phyloP scores from a whole-genome alignment of 2,888 invertebrate genomes.

The Eugnorisma glareosa region DNA sequence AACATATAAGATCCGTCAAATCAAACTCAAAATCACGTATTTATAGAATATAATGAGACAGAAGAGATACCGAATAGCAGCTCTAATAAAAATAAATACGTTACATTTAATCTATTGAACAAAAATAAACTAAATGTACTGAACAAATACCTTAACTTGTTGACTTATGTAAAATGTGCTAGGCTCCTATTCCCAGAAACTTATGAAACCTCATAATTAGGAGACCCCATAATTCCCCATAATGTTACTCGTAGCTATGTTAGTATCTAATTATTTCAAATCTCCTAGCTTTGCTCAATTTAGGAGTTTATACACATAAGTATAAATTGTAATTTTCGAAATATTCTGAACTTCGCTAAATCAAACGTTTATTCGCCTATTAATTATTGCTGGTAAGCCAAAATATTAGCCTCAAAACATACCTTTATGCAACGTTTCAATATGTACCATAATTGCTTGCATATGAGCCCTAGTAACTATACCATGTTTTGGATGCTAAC shows the following conservation, averaged over 20 bases:
- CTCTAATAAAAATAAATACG: background rate
- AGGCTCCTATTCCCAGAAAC: background rate
- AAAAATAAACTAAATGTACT: background rate
- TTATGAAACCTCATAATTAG: background rate
- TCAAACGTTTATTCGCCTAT: background rate
- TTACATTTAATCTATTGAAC: background rate
- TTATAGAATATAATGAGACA: background rate
- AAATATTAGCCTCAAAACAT: background rate
- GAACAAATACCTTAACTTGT: background rate
- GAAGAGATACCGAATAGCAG: background rate
- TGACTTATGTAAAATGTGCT: background rate
- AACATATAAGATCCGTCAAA: background rate
- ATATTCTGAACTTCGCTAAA: background rate
- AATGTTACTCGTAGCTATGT: too few species aligned
- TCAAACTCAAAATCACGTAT: background rate
- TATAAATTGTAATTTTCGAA: background rate
- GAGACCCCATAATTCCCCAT: background rate
- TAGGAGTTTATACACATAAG: background rate
- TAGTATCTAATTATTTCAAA: background rate
- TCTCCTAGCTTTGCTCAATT: background rate
- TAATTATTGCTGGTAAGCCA: background rate
- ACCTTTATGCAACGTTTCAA: background rate
- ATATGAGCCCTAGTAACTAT: background rate
- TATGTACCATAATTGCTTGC: conserved; percentile 8
- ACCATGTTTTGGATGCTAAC: conserved; percentile 17